phyloP scores from a whole-genome alignment of 2,113 vertebrate genomes.

The Catharus minimus region DNA sequence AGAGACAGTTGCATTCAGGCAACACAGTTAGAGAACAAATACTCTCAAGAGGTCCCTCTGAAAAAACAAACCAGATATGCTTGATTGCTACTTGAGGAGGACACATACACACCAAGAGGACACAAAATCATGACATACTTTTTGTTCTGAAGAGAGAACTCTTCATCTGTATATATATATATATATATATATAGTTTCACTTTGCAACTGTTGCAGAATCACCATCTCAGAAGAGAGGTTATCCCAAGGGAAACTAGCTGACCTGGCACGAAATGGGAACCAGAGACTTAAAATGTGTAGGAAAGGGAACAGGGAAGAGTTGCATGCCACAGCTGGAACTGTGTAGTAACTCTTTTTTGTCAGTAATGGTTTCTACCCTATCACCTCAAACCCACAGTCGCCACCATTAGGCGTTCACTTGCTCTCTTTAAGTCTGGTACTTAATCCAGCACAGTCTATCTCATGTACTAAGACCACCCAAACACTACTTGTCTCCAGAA shows the following conservation, averaged over 20 bases:
- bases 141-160: not conserved
- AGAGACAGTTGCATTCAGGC: not conserved
- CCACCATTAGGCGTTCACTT: rapidly evolving
- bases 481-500: not conserved
- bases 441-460: not conserved
- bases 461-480: not conserved
- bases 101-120: not conserved
- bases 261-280: not conserved
- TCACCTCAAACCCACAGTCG: not conserved
- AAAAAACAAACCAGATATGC: not conserved
- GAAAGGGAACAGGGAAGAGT: not conserved
- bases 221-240: not conserved
- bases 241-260: not conserved
- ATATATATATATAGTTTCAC: not conserved
- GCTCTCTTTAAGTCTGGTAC: not conserved
- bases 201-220: not conserved
- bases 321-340: not conserved
- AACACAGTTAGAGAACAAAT: not conserved
- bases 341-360: not conserved
- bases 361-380: not conserved
- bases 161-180: not conserved
- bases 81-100: not conserved
- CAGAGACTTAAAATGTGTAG: not conserved
- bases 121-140: not conserved
- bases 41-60: not conserved